A percentile compares a stretch with the other conserved stretches of the same genome.
phyloP scores from a whole-genome alignment of 2,888 invertebrate species.

The Cecidostiba fungosa region DNA sequence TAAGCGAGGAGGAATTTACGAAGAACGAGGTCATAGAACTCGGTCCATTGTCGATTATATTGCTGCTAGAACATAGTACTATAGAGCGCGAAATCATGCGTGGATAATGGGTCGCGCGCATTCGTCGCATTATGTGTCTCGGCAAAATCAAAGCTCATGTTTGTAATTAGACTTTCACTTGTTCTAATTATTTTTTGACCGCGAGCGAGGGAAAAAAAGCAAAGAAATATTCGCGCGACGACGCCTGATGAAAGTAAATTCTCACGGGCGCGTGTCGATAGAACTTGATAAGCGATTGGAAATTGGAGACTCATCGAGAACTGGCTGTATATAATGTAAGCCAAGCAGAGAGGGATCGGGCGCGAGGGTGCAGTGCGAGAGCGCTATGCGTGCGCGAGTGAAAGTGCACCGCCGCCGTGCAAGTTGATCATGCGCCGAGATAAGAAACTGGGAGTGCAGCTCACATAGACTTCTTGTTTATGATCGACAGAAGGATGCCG shows the following conservation, averaged over 20 bases:
- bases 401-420: conserved; percentile 65
- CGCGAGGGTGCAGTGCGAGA: background rate
- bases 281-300: conserved; percentile 37
- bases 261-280: conserved; percentile 34
- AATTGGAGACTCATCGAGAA: conserved; percentile 55
- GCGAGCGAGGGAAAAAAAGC: background rate
- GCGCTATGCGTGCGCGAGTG: conserved; percentile 67
- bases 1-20: conserved; percentile 14
- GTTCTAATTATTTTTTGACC: conserved; percentile 42
- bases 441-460: conserved; percentile 36
- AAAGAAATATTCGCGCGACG: background rate
- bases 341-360: background rate
- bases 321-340: background rate
- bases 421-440: conserved; percentile 8
- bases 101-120: conserved; percentile 16
- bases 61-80: no score
- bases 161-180: conserved; percentile 50
- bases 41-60: conserved; percentile 40
- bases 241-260: conserved; percentile 24
- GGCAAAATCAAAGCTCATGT: conserved; percentile 44
- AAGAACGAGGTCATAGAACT: conserved; percentile 24
- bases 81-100: conserved; percentile 30
- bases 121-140: background rate
- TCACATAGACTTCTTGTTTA: conserved; percentile 60
- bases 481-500: conserved; percentile 47